Conservation (phyloP, 2,888 invertebrate species). For the Dynastes maya region DNA sequence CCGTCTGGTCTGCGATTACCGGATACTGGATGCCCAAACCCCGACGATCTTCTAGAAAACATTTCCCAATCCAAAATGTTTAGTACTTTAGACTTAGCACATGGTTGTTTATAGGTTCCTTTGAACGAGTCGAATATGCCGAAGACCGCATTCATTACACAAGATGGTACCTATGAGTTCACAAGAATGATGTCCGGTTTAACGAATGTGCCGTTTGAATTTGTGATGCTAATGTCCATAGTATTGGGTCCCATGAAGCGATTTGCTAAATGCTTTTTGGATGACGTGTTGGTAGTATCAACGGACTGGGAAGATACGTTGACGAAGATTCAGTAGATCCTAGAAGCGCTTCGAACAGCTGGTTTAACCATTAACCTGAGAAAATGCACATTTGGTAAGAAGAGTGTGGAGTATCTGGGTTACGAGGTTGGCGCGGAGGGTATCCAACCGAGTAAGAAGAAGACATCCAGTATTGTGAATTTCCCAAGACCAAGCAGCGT, state of each 20-base stretch:
- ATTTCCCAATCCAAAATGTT: too few species aligned
- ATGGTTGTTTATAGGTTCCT: too few species aligned
- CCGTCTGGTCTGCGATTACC: too few species aligned
- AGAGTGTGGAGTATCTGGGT: conserved; percentile 60
- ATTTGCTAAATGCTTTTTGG: conserved; percentile 59
- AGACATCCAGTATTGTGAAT: conserved; percentile 52
- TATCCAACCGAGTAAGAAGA: conserved; percentile 52
- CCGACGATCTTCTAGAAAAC: too few species aligned
- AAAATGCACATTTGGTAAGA: conserved; percentile 59
- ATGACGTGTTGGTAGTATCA: conserved; percentile 61
- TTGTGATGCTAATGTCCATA: too few species aligned
- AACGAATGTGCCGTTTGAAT: too few species aligned
- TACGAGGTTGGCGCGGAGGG: conserved; percentile 52
- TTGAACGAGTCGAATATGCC: too few species aligned
- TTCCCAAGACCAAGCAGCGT: conserved; percentile 41
- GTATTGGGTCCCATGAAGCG: conserved; percentile 49
- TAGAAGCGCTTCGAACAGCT: conserved; percentile 55
- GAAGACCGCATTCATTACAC: too few species aligned
- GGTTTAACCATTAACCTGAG: conserved; percentile 61
- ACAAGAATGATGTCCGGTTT: too few species aligned
- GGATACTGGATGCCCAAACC: too few species aligned
- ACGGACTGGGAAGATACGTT: conserved; percentile 57
- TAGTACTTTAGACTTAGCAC: too few species aligned
- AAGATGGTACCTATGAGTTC: too few species aligned
- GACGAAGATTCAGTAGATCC: conserved; percentile 54